Evolutionary conservation across 2,888 invertebrate genomes (phyloP).

Genomic region (Charanyca ferruginea): DNA sequence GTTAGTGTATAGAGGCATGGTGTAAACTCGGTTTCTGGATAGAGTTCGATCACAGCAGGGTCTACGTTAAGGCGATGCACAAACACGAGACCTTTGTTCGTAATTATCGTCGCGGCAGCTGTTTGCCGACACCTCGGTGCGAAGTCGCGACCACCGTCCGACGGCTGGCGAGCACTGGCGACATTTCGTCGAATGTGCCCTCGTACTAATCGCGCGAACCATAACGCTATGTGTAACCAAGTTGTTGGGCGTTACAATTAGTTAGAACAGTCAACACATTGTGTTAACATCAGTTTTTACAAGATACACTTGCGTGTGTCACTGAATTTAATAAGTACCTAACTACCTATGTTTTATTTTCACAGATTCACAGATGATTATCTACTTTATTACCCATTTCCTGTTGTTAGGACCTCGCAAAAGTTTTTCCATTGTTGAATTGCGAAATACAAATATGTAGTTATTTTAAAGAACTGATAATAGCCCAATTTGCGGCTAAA

Average conservation of each 20-base stretch:
- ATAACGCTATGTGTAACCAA: constrained; percentile 66
- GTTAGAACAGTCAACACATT: constrained; percentile 74
- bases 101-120: constrained; percentile 88
- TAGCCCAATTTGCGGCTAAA: constrained; percentile 43
- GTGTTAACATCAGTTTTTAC: constrained; percentile 71
- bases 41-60: constrained; percentile 70
- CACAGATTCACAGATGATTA: constrained; percentile 59
- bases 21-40: constrained; percentile 74
- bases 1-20: constrained; percentile 64
- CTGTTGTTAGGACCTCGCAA: constrained; percentile 43
- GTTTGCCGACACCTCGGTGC: constrained; percentile 88
- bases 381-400: constrained; percentile 53
- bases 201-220: constrained; percentile 71
- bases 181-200: constrained; percentile 86
- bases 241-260: constrained; percentile 76
- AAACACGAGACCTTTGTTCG: constrained; percentile 87
- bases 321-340: constrained; percentile 35
- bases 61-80: constrained; percentile 79
- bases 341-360: constrained; percentile 25
- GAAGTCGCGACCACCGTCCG: constrained; percentile 90
- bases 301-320: constrained; percentile 46
- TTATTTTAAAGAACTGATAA: constrained; percentile 45
- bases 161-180: constrained; percentile 70
- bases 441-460: constrained; percentile 50
- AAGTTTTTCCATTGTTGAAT: constrained; percentile 43